Evolutionary conservation across 2,888 invertebrate species (phyloP).

Genomic region (Agrypnus murinus): DNA sequence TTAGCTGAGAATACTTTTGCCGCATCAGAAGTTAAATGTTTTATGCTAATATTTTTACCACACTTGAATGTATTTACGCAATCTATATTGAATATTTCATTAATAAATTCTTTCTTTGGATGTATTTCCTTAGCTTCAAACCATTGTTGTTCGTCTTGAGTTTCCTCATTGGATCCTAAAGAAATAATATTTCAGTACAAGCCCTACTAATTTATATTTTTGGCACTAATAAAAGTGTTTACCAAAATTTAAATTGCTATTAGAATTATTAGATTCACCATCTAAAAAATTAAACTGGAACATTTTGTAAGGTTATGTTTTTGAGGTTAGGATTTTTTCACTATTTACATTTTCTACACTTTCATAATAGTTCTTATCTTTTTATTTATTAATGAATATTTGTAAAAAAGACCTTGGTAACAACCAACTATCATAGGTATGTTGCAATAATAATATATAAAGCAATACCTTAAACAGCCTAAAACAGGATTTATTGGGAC

Average conservation of each 20-base stretch:
- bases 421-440: no score
- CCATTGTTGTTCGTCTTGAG: slow-evolving; percentile 3
- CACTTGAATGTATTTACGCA: slow-evolving; percentile 22
- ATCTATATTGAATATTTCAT: neutral
- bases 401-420: no score
- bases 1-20: neutral
- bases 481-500: no score
- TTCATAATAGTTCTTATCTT: no score
- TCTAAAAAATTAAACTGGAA: neutral
- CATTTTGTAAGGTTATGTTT: neutral
- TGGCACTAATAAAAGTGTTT: no score
- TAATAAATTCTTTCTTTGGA: neutral
- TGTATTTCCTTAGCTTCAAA: slow-evolving; percentile 32
- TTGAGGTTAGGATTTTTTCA: neutral
- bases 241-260: neutral
- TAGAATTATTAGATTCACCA: neutral
- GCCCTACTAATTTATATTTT: no score
- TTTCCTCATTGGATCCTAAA: no score
- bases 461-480: no score
- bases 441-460: no score
- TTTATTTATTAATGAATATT: no score
- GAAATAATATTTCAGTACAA: no score
- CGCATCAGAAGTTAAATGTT: slow-evolving; percentile 16
- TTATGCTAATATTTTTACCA: neutral
- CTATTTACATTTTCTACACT: no score